A percentile compares a stretch with the other conserved stretches of the same genome.
These are phyloP conservation scores for Cybosia mesomella DNA, from an alignment of 2,888 invertebrate species.

Conservation along the genomic window DNA sequence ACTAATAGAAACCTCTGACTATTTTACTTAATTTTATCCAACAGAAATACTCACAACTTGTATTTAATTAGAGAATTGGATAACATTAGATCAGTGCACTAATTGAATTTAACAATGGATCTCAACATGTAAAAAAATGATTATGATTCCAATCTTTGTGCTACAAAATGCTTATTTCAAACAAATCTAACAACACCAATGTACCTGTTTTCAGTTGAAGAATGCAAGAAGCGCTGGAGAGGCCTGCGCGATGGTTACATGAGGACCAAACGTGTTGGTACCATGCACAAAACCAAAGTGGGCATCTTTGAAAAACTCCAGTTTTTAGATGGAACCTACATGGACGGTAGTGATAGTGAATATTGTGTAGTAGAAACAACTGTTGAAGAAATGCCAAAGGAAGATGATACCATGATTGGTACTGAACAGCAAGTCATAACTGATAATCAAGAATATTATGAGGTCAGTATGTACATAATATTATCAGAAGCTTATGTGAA, in stretches of 20 bases:
- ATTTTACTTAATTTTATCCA: neutral
- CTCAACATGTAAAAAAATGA: neutral
- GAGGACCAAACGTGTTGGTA: slow-evolving; percentile 78
- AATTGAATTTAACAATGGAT: neutral
- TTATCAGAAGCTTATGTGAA: neutral
- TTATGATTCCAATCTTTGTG: neutral
- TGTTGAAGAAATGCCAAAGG: slow-evolving; percentile 35
- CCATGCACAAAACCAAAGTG: slow-evolving; percentile 71
- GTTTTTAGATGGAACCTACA: slow-evolving; percentile 65
- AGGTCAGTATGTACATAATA: slow-evolving; percentile 56
- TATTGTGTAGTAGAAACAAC: slow-evolving; percentile 5
- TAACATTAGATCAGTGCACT: neutral
- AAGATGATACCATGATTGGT: slow-evolving; percentile 32
- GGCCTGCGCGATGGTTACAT: slow-evolving; percentile 85
- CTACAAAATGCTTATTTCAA: neutral
- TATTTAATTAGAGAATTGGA: neutral
- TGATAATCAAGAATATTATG: slow-evolving; percentile 82
- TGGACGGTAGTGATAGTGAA: slow-evolving; percentile 47
- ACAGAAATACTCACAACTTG: neutral
- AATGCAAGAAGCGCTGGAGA: slow-evolving; percentile 87
- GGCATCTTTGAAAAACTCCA: slow-evolving; percentile 75
- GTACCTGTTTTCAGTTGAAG: slow-evolving; percentile 76
- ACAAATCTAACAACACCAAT: neutral
- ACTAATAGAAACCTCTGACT: neutral
- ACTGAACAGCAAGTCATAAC: slow-evolving; percentile 78